These are phyloP conservation scores for Poeciliopsis retropinna DNA, from an alignment of 2,113 vertebrate genomes.

Conservation along the genomic window DNA sequence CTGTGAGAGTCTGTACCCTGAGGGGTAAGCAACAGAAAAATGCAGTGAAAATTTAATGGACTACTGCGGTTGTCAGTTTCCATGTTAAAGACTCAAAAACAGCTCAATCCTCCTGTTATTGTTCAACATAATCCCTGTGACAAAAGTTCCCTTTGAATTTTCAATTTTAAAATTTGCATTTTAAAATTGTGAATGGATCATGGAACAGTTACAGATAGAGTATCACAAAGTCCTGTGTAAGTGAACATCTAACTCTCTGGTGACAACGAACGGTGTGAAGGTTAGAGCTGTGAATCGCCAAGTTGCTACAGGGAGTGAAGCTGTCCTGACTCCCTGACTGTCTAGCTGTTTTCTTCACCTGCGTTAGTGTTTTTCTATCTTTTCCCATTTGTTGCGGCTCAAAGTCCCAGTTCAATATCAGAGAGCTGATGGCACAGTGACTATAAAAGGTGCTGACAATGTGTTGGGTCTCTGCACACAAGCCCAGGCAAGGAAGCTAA, in stretches of 20 bases:
- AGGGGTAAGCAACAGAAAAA: neutral
- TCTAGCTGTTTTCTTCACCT: neutral
- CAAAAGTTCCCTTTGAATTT: neutral
- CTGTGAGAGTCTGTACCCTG: no score
- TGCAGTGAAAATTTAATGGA: neutral
- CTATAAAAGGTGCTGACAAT: slow-evolving; percentile 56
- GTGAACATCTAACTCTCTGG: neutral
- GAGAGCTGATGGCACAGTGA: slow-evolving; percentile 33
- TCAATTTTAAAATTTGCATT: neutral
- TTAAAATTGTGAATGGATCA: neutral
- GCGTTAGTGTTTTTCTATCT: slow-evolving; percentile 18
- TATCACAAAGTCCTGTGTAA: neutral
- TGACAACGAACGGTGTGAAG: neutral
- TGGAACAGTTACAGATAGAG: neutral
- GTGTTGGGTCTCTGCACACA: slow-evolving; percentile 37
- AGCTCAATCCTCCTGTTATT: neutral
- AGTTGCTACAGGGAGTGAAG: neutral
- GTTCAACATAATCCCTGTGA: neutral
- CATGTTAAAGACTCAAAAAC: neutral
- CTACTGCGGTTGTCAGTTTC: neutral
- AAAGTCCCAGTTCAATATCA: slow-evolving; percentile 59
- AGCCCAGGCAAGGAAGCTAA: neutral
- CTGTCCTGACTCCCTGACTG: slow-evolving; percentile 3
- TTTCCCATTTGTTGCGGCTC: slow-evolving; percentile 22
- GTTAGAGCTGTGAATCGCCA: neutral